These are phyloP conservation scores for Gasterosteus aculeatus DNA, from an alignment of 2,113 vertebrate genomes.

Conservation along the genomic window DNA sequence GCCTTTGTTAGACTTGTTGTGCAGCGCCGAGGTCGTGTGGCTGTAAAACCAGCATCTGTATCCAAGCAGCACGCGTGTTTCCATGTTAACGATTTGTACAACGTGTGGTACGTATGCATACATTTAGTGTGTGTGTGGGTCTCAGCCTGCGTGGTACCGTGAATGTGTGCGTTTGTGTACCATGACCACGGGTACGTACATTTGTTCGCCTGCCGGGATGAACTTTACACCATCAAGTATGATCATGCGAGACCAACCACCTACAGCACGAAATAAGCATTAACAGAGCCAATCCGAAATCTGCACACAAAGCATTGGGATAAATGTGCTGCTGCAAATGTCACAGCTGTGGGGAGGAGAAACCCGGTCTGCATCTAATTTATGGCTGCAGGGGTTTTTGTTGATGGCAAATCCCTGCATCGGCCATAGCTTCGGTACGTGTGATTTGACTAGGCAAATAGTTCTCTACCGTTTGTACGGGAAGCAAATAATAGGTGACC, in stretches of 20 bases:
- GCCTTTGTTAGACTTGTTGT: slow-evolving; percentile 1
- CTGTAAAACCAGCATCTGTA: background rate
- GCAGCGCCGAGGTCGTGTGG: background rate
- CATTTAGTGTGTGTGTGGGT: background rate
- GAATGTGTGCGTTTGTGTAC: background rate
- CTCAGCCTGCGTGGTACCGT: background rate
- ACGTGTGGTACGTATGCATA: background rate
- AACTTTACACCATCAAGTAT: slow-evolving; percentile 40
- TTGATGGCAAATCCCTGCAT: slow-evolving; percentile 9
- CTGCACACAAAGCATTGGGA: background rate
- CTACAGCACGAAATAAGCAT: slow-evolving; percentile 24
- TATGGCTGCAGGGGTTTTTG: background rate
- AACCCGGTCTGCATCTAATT: slow-evolving; percentile 1
- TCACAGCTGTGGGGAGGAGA: slow-evolving; percentile 1
- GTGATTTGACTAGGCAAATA: slow-evolving; percentile 4
- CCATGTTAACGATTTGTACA: slow-evolving; percentile 1
- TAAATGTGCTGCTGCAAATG: slow-evolving; percentile 14
- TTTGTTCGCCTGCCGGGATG: slow-evolving; percentile 42
- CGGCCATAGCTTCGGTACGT: background rate
- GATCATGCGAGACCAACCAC: slow-evolving; percentile 1
- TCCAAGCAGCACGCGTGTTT: background rate
- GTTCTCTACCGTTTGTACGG: background rate
- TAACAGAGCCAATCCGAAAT: slow-evolving; percentile 12
- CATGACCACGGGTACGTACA: background rate
- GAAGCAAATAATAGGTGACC: background rate